Base-by-base conservation (phyloP, 2,113 vertebrate species). In the Gadus chalcogrammus region DNA sequence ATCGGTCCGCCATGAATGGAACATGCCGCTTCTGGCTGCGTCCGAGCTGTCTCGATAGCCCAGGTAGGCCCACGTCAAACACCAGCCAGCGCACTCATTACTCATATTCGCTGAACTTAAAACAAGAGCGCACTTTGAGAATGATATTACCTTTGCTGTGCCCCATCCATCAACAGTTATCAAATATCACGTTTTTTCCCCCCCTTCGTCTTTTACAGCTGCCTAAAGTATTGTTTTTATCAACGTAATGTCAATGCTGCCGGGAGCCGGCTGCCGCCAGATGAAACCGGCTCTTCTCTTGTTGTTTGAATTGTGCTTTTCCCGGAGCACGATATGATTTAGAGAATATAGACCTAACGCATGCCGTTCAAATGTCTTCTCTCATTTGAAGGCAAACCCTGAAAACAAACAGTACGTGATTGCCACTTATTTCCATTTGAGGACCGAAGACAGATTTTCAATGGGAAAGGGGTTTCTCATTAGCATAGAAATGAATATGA, bases 401-500 rank as follows among this genome's bases (percentile, higher is more conserved):
- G 48, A 88, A 90, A 89, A 90, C 82, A 88, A 88, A 89, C 79
- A 86, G 71, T 79, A 82, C 69, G 84, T 86, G 85, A 92, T 88
- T 90, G 88, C 83, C 89, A 88, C 88, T 92, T 91, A 89, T 85
- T 91, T 82, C 76, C 85, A 85, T 88, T 87, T 88, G 85, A 84
- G 84, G 81, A 80, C 85, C 79, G 79, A 79, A 89, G 89, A 83
- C 82, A 84, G 85, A 89, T 89, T 90, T 88, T 90, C 85, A 79
- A 84, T 72, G 52, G 83, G 77, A 89, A 86, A 75, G 67, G 75
- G 55, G 61, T 71, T 84, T 79, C 87, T 90, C 91, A 92, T 92
- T 92, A 92, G 89, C 89, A 92, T 91, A 92, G 89, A 91, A 92
- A 92, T 92, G 88, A 92, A 92, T 92, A 92, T 91, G 90, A 92